phyloP scores from a whole-genome alignment of 2,113 vertebrate species.

The Gopherus flavomarginatus region DNA sequence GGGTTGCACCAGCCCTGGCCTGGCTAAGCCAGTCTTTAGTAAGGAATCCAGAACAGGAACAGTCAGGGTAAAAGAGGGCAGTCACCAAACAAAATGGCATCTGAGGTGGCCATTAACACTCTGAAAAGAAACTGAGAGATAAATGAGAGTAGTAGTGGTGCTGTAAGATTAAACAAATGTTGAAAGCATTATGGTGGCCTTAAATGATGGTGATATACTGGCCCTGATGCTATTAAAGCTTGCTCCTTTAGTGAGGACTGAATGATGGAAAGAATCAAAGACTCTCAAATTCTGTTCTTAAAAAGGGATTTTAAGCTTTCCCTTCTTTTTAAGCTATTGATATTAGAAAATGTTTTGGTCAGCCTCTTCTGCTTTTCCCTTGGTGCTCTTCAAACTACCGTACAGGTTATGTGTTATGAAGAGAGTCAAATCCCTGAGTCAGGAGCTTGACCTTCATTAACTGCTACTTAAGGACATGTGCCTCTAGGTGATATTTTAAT shows the following conservation, averaged over 20 bases:
- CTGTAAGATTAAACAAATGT: background rate
- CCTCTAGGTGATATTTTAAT: conserved; percentile 19
- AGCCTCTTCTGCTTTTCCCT: background rate
- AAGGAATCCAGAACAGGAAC: background rate
- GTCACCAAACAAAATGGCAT: background rate
- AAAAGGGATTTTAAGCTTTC: background rate
- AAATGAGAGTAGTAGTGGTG: background rate
- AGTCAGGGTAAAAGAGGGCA: background rate
- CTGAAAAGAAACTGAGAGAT: background rate
- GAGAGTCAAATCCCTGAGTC: conserved; percentile 20
- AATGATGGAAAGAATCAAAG: background rate
- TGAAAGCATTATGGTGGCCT: conserved; percentile 12
- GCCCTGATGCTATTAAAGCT: background rate
- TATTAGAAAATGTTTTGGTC: conserved; percentile 16
- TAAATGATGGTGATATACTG: conserved; percentile 12
- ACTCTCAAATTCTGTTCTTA: background rate
- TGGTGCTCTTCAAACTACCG: background rate
- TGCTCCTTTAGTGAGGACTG: background rate
- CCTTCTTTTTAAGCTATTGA: background rate
- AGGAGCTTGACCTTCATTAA: conserved; percentile 59
- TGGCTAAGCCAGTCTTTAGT: background rate
- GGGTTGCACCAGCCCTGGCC: no score
- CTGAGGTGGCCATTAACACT: background rate
- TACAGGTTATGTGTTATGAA: conserved; percentile 49
- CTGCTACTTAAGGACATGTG: conserved; percentile 39